A percentile compares a stretch with the other conserved stretches of the same genome.
Evolutionary conservation across 2,888 invertebrate genomes (phyloP).

Genomic region (Cephus pulcher): DNA sequence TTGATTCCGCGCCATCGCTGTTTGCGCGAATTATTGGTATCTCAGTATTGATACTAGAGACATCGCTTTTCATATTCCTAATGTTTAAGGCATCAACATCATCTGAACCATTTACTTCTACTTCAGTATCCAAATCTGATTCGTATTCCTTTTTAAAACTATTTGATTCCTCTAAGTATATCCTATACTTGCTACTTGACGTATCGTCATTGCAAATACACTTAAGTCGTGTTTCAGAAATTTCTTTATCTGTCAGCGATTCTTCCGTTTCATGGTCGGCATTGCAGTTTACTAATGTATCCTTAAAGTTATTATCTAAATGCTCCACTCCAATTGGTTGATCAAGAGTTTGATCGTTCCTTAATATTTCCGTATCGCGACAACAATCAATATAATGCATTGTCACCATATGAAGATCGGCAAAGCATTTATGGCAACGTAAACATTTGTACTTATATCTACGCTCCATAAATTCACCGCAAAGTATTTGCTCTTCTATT

Average conservation of each 20-base stretch:
- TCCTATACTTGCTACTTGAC: background rate
- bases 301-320: conserved; percentile 14
- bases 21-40: too few species aligned
- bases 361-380: conserved; percentile 1
- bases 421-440: conserved; percentile 30
- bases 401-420: conserved; percentile 29
- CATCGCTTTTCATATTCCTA: background rate
- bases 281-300: conserved; percentile 4
- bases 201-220: background rate
- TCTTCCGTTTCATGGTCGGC: background rate
- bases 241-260: background rate
- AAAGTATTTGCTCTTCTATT: conserved; percentile 18
- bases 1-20: background rate
- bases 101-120: background rate
- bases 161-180: conserved; percentile 1
- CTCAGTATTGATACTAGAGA: background rate
- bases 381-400: conserved; percentile 31
- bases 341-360: background rate
- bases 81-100: background rate
- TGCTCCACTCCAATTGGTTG: conserved; percentile 7
- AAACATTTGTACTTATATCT: conserved; percentile 36
- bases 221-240: background rate
- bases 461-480: conserved; percentile 14
- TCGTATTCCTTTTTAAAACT: background rate
- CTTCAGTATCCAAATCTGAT: background rate